Evolutionary conservation across 2,797 vertebrate genomes (phyloP), one percentile per base, ranked within the genome.

Genomic region (Clamator glandarius): DNA sequence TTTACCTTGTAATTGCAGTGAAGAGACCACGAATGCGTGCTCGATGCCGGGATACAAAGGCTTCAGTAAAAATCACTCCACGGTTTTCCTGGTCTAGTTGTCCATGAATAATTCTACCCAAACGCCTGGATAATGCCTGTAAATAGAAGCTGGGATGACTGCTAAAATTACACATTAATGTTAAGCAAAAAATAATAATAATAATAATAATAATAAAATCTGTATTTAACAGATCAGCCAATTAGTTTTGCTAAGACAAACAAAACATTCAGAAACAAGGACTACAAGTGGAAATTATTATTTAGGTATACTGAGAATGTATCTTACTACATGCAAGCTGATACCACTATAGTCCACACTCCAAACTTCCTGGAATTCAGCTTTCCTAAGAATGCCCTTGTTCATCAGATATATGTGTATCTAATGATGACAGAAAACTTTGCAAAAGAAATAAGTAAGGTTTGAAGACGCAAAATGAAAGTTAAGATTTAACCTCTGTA

Each of bases 11-110:
- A 90, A 99, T 97, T 2, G 98, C 99, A 72, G 98, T 99, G 97
- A 99, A 99, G 8, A 99, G 98, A 4, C 99, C 99, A 64, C 98
- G 98, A 85, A 99, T 98, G 28, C 98, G 98, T 44, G 99, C 99
- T 97, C 98, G 98, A 97, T 99, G 99, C 25, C 98, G 98, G 81
- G 98, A 97, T 39, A 99, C 98, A 89, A 99, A 99, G 12, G 98
- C 98, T 35, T 98, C 98, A 6, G 99, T 99, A 78, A 99, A 99
- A 96, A 99, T 99, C 68, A 99, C 97, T 17, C 99, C 99, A 81
- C 93, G 98, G 93, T 99, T 99, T 96, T 98, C 99, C 96, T 98
- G 98, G 97, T 99, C 99, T 92, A 99, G 98, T 18, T 99, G 98
- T 59, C 99, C 99, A 36, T 97, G 98, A 96, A 99, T 98, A 59